Evolutionary conservation across 2,113 vertebrate species (phyloP).

Genomic region (Cairina moschata): DNA sequence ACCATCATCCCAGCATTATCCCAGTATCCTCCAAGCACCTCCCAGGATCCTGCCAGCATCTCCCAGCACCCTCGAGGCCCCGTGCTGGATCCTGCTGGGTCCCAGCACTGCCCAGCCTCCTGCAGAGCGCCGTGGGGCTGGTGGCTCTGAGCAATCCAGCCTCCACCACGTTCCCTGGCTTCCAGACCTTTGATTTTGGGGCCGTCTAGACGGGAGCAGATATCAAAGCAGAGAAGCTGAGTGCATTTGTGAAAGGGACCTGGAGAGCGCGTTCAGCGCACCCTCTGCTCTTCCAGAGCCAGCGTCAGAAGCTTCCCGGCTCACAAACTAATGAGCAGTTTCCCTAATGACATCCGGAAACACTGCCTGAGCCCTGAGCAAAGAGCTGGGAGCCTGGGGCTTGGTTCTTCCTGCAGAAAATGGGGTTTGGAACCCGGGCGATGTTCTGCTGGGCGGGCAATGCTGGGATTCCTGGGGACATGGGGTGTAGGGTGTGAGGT

Average conservation of each 20-base stretch:
- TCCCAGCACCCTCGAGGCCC: rapidly evolving
- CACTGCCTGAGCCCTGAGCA: background rate
- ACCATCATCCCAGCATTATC: background rate
- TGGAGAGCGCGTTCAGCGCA: background rate
- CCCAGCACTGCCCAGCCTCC: background rate
- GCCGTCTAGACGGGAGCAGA: background rate
- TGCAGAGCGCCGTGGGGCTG: background rate
- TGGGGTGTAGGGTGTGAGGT: rapidly evolving
- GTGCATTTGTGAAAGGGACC: background rate
- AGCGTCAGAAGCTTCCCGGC: background rate
- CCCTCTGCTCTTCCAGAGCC: background rate
- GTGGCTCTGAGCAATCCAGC: background rate
- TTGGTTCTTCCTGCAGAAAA: background rate
- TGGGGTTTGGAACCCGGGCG: background rate
- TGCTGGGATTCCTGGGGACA: too few relatives aligned
- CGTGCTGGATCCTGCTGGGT: rapidly evolving
- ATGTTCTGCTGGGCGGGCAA: background rate
- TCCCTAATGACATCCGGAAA: background rate
- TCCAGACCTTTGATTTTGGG: slow-evolving; percentile 15
- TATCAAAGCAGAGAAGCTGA: slow-evolving; percentile 20
- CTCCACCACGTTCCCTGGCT: background rate
- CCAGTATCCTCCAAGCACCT: background rate
- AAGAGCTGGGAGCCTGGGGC: background rate
- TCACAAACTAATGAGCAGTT: slow-evolving; percentile 4
- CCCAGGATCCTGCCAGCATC: background rate